Conservation (phyloP, 2,888 invertebrate species). For the Watsonalla binaria region DNA sequence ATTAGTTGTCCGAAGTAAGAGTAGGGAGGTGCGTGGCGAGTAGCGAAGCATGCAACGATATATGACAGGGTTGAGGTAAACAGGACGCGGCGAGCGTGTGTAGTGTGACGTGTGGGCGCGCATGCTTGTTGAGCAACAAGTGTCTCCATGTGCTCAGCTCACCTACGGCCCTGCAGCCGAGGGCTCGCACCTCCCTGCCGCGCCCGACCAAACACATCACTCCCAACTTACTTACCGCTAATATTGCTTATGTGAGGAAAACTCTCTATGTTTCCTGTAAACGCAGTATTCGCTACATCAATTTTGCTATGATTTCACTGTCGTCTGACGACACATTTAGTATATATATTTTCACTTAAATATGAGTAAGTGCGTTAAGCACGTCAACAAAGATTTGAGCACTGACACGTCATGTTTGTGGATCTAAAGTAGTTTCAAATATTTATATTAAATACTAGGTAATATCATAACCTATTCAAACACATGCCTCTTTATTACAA, state of each 20-base stretch:
- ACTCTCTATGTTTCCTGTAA: conserved; percentile 1
- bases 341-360: no score
- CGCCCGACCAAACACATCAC: conserved; percentile 14
- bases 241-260: conserved; percentile 16
- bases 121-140: conserved; percentile 68
- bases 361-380: no score
- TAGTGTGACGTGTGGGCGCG: conserved; percentile 34
- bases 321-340: conserved; percentile 4
- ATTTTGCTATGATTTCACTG: conserved; percentile 2
- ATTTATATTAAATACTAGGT: no score
- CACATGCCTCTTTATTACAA: no score
- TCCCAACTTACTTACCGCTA: conserved; percentile 28
- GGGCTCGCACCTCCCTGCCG: conserved; percentile 3
- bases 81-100: conserved; percentile 3
- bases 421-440: no score
- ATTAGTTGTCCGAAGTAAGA: neutral
- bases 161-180: neutral
- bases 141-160: conserved; percentile 66
- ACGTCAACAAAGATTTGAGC: no score
- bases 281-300: conserved; percentile 6
- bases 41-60: neutral
- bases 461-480: no score
- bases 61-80: conserved; percentile 5
- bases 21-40: neutral
- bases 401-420: no score